Evolutionary conservation across 1,140 invertebrate genomes (phyloP), one percentile per base, ranked within the genome.

Genomic region (Mylabris phalerata): DNA sequence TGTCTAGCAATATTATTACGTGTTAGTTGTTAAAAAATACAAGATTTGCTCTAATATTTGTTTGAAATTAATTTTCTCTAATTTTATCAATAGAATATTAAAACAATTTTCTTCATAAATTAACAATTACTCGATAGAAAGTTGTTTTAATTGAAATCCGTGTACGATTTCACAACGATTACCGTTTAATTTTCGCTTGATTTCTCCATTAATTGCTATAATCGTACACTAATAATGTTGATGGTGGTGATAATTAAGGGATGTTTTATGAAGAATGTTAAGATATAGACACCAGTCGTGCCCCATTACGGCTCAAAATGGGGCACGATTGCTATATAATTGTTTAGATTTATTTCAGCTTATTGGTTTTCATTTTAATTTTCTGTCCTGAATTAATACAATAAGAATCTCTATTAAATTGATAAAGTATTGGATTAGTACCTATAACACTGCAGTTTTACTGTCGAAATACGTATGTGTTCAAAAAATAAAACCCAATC

Each of bases 401-500:
- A 62, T 57, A 47, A 61, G 63, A 55, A 55, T 64, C 52, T 49
- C 50, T 63, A 61, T 46, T 42, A 59, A 32, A 32, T 7, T 50
- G 48, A 63, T 61, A 61, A 61, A 66, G 64, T 69, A 69, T 67
- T 62, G 55, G 67, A n/a, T 46, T 68, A 70, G 67, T 67, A 69
- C 66, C 66, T 71, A 69, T 69, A 32, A 66, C 55, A 62, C 61
- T 62, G 64, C 69, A 71, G 67, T 71, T 68, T 67, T 64, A 69
- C 67, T 70, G 70, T 70, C 61, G 54, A 65, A 64, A 70, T 32
- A 32, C 32, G 7, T 71, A 72, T 72, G 71, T 72, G 71, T 72
- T 72, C 71, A 72, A 64, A 32, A 32, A 32, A 19, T 19, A 19
- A 55, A 67, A 70, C 68, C 68, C 69, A 72, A 70, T 72, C 71